Evolutionary conservation across 2,113 vertebrate genomes (phyloP).

Genomic region (Cygnus buccinator): DNA sequence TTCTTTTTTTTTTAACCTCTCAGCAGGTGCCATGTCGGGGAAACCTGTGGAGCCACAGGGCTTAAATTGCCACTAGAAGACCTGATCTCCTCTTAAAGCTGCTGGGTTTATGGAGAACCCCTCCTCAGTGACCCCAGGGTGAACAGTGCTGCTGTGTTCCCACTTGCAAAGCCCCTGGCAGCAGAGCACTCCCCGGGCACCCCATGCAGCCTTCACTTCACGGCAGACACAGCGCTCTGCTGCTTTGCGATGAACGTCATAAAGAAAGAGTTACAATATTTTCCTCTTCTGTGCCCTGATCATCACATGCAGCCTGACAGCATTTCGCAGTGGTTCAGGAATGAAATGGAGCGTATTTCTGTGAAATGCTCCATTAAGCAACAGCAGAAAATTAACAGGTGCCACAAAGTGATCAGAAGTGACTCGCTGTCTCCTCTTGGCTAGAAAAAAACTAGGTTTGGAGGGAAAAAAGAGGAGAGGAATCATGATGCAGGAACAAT

Average conservation of each 20-base stretch:
- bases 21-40: neutral
- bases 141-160: neutral
- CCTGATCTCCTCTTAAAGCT: neutral
- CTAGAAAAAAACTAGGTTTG: neutral
- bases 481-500: neutral
- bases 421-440: neutral
- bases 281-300: neutral
- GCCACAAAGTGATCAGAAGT: neutral
- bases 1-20: neutral
- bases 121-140: neutral
- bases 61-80: neutral
- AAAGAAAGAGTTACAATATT: neutral
- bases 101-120: neutral
- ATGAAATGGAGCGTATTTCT: slow-evolving; percentile 23
- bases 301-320: neutral
- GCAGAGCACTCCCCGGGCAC: neutral
- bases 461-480: neutral
- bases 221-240: neutral
- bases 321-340: neutral
- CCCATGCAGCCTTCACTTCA: neutral
- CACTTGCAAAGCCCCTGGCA: neutral
- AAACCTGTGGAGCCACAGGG: neutral
- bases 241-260: neutral
- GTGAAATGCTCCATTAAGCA: slow-evolving; percentile 10
- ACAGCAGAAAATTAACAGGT: slow-evolving; percentile 39